Evolutionary conservation across 92 coral and sea anemone genomes (phyloP).

Genomic region (Virgularia gustaviana): DNA sequence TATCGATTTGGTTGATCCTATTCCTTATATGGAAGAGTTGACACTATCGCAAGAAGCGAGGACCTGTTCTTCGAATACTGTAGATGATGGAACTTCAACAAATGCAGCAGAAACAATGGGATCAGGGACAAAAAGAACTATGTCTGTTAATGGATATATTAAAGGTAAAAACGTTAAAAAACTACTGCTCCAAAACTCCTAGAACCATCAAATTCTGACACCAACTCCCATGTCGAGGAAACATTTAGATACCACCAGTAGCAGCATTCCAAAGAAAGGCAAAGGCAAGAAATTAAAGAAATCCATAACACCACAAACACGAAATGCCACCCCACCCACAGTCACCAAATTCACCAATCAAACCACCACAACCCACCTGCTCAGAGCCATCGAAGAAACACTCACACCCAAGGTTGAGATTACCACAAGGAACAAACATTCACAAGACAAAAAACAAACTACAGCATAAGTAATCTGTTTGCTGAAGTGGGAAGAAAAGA

Average conservation of each 20-base stretch:
- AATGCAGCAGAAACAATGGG: constrained; percentile 7
- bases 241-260: neutral
- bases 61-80: too few species aligned
- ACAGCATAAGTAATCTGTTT: too few species aligned
- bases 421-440: too few species aligned
- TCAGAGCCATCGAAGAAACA: too few species aligned
- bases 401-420: too few species aligned
- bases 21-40: constrained; percentile 26
- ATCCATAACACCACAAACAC: neutral
- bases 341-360: too few species aligned
- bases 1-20: constrained; percentile 25
- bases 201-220: neutral
- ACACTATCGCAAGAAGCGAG: constrained; percentile 6
- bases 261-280: neutral
- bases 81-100: constrained; percentile 4
- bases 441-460: too few species aligned
- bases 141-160: neutral
- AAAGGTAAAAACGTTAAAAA: neutral
- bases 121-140: neutral
- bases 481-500: too few species aligned
- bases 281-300: neutral
- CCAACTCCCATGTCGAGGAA: neutral
- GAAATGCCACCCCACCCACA: too few species aligned
- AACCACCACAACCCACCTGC: too few species aligned
- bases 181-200: neutral